These are phyloP conservation scores for Spea multiplicata DNA, from an alignment of 2,113 vertebrate genomes.

Conservation along the genomic window DNA sequence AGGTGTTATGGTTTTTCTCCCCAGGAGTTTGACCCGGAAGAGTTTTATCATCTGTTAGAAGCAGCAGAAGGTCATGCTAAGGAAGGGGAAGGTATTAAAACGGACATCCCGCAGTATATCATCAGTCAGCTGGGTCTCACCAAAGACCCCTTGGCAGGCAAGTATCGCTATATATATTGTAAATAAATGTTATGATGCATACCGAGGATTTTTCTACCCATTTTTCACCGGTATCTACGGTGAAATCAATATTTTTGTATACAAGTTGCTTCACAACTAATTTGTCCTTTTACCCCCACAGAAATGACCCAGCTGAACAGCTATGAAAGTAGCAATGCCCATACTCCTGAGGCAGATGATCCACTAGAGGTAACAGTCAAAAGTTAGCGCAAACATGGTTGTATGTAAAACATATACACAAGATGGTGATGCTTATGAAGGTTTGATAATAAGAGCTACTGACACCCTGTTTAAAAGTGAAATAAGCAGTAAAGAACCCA, in stretches of 20 bases:
- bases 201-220: too few species aligned
- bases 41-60: conserved; percentile 96
- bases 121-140: conserved; percentile 96
- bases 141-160: conserved; percentile 93
- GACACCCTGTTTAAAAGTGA: too few species aligned
- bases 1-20: conserved; percentile 11
- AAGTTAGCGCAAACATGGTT: too few species aligned
- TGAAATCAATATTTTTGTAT: too few species aligned
- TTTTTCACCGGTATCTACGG: too few species aligned
- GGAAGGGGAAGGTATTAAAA: conserved; percentile 95
- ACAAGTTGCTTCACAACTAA: too few species aligned
- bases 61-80: conserved; percentile 97
- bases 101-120: conserved; percentile 93
- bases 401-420: too few species aligned
- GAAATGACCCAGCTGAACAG: conserved; percentile 97
- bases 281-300: conserved; percentile 56
- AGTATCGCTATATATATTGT: conserved; percentile 48
- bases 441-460: too few species aligned
- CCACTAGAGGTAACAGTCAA: conserved; percentile 75
- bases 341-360: conserved; percentile 92
- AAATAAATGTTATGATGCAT: too few species aligned
- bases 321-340: conserved; percentile 85
- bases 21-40: conserved; percentile 97
- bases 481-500: too few species aligned
- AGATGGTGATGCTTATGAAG: too few species aligned